Base-by-base conservation (phyloP, 2,113 vertebrate genomes). In the Oreochromis niloticus region DNA sequence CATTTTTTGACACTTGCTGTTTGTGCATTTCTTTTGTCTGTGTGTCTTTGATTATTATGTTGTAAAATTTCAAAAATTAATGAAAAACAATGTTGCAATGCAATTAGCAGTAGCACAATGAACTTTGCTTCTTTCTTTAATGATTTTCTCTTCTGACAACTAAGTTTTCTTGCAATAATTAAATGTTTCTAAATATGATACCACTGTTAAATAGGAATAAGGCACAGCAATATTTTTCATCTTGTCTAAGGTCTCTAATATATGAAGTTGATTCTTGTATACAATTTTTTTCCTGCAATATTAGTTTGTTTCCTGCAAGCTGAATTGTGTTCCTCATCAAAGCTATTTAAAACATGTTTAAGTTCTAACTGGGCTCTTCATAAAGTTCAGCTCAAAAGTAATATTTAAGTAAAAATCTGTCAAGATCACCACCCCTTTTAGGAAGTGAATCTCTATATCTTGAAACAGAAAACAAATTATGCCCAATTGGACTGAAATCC, bases 311-410 rank as follows among this genome's bases (percentile, higher is more conserved):
- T 71, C 19, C 36, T 71, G 36, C 12, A 24, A 6, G n/a, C 61
- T 36, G 32, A 66, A 66, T 39, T 12, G 6, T 24, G 6, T 71
- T 71, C n/a, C 63, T 41, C 32, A 41, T 68, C 63, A 41, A 68
- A 68, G 0, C 66, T 0, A 71, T 8, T 71, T 16, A 71, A 71
- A 71, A 2, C 63, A 71, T 0, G 0, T 3, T 14, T 14, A 71
- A 24, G n/a, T 43, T 71, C n/a, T 71, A 68, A 68, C 34, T 14
- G 4, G 11, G 3, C 13, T 39, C 5, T 66, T 14, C 63, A 68
- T 24, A 24, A 6, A 68, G 61, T 68, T 5, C 22, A 22, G 2
- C 36, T 43, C 66, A 43, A 41, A 12, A 68, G 4, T 68, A 41
- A 41, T 41, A 68, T 22, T 22, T 41, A 41, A 68, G 11, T 41